Base-by-base conservation (phyloP, 1,140 invertebrate genomes). In the Bilobella aurantiaca region DNA sequence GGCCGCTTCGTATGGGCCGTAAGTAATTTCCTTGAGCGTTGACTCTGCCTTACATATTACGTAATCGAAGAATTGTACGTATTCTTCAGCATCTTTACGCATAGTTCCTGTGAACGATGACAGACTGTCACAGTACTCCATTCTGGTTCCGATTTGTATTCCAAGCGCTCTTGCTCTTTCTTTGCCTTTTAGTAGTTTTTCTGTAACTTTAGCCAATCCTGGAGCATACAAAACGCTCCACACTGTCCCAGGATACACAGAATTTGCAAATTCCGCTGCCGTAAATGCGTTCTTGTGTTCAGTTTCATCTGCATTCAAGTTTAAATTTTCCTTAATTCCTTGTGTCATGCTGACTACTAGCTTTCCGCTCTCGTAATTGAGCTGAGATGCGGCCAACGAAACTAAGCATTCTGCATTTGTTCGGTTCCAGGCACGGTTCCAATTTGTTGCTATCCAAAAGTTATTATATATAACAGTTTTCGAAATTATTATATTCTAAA, bases 221-320 rank as follows among this genome's bases (percentile, higher is more conserved):
- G 60, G 30, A 59, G 63, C 32, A 42, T 62, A 67, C 3, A 53
- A 53, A 14, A 67, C 14, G 1, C 62, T 62, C 56, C 66, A 60
- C 12, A 67, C 66, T 1, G 66, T 67, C 18, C 66, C 66, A 16
- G 42, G 42, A 21, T 23, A 37, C 14, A 42, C 32, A 25, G 5
- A 1, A 30, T 67, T 67, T 1, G 62, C 66, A 2, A 37, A 29
- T 5, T 59, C 23, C 30, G 66, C 57, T 30, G 66, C 61, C 18
- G 18, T 18, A 42, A 67, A 67, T 1, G 66, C 66, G 30, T 63
- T 63, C 23, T 67, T 42, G 3, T 63, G 49, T 64, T 67, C 66
- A 23, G 27, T 37, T 18, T 28, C 30, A 21, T 59, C 21, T 1
- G 58, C 21, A 32, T 46, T 32, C 18, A 23, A 23, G 28, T 69